phyloP scores from a whole-genome alignment of 2,888 invertebrate species.

The Frankliniella fusca region DNA sequence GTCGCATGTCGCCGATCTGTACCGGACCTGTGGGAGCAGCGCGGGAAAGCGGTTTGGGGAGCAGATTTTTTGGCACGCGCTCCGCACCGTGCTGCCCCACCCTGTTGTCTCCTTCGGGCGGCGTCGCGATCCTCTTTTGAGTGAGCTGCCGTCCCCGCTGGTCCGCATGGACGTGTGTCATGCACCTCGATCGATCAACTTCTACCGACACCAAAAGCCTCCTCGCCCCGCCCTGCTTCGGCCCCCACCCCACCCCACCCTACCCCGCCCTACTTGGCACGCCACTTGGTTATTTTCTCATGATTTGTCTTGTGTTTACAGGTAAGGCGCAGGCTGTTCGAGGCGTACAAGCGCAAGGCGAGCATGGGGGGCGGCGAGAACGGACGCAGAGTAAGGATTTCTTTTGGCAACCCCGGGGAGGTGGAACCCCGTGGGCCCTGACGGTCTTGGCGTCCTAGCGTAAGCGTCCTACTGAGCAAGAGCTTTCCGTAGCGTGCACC shows the following conservation, averaged over 20 bases:
- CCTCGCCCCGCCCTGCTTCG: not conserved
- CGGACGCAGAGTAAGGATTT: slow-evolving; percentile 10
- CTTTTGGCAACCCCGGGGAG: not conserved
- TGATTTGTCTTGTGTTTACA: not conserved
- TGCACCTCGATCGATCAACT: slow-evolving; percentile 19
- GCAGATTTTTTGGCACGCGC: no score
- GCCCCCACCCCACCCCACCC: not conserved
- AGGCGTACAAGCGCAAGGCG: not conserved
- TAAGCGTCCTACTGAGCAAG: no score
- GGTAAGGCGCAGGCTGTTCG: slow-evolving; percentile 10
- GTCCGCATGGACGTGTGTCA: not conserved
- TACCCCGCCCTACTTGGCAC: not conserved
- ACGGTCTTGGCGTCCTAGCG: no score
- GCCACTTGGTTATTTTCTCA: not conserved
- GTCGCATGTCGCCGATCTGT: no score
- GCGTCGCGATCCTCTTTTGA: not conserved
- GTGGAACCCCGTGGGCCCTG: no score
- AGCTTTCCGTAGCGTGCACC: no score
- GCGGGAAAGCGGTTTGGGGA: no score
- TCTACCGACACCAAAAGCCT: not conserved
- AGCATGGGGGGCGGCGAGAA: slow-evolving; percentile 15
- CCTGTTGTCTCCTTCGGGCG: not conserved
- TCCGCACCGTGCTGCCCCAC: not conserved
- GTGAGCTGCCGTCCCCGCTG: not conserved
- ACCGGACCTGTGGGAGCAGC: no score